phyloP scores from a whole-genome alignment of 2,113 vertebrate genomes.

The Marmota flaviventris region DNA sequence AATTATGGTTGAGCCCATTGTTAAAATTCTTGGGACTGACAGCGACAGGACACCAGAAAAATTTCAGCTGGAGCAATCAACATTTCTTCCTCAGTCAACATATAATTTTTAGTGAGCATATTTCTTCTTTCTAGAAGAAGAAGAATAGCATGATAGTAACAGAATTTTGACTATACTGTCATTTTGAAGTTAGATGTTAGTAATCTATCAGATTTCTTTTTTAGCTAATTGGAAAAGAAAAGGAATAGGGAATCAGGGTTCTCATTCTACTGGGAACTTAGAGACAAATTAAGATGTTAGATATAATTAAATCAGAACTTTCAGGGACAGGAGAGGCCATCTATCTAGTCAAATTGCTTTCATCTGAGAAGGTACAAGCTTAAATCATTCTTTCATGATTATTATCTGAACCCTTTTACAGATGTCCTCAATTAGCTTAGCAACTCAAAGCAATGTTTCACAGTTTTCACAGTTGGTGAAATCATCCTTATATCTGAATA shows the following conservation, averaged over 20 bases:
- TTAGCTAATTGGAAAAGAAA: constrained; percentile 67
- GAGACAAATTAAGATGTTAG: constrained; percentile 70
- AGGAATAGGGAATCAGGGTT: constrained; percentile 44
- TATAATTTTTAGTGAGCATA: constrained; percentile 23
- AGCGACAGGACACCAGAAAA: neutral
- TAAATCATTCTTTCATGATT: constrained; percentile 34
- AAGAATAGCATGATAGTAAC: constrained; percentile 8
- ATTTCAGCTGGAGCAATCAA: constrained; percentile 46
- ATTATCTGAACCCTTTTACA: constrained; percentile 56
- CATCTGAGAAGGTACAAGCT: constrained; percentile 56
- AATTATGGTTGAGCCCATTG: constrained; percentile 49
- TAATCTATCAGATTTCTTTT: constrained; percentile 60
- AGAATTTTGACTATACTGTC: constrained; percentile 61
- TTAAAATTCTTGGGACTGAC: constrained; percentile 37
- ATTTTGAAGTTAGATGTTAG: constrained; percentile 59
- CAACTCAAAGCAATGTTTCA: neutral
- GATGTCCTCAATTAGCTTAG: constrained; percentile 18
- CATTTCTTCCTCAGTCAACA: neutral
- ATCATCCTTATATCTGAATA: neutral
- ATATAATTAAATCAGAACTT: constrained; percentile 73
- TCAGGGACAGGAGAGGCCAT: constrained; percentile 56
- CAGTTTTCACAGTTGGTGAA: neutral
- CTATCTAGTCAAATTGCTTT: constrained; percentile 57
- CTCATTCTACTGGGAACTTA: constrained; percentile 43
- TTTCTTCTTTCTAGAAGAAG: constrained; percentile 44